Percentiles rank a stretch among this genome's conserved stretches.
Conservation (phyloP, 2,888 invertebrate genomes). For the Pelosia muscerda region DNA sequence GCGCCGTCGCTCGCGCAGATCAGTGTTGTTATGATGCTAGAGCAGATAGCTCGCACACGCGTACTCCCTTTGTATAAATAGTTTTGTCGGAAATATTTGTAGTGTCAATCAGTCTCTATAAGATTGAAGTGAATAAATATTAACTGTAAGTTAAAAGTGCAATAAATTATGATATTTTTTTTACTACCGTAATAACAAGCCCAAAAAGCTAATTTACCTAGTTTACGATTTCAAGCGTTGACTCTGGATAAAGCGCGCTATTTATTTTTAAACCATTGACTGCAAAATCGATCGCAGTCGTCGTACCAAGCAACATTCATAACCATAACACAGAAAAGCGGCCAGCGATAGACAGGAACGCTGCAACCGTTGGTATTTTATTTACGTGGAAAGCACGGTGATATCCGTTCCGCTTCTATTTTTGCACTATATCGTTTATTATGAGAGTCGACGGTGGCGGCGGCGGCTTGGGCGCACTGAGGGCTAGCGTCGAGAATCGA, state of each 20-base stretch:
- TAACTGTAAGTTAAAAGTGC: conserved; percentile 36
- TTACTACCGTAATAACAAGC: conserved; percentile 16
- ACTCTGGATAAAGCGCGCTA: conserved; percentile 53
- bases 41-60: conserved; percentile 63
- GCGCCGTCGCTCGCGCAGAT: conserved; percentile 81
- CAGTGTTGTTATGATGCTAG: conserved; percentile 74
- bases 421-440: conserved; percentile 83
- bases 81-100: conserved; percentile 27
- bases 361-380: conserved; percentile 78
- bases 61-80: conserved; percentile 22
- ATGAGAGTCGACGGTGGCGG: conserved; percentile 66
- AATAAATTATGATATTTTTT: conserved; percentile 21
- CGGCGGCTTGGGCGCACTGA: conserved; percentile 63
- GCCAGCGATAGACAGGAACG: conserved; percentile 70
- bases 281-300: conserved; percentile 68
- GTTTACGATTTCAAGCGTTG: conserved; percentile 58
- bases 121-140: conserved; percentile 12
- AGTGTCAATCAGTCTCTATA: conserved; percentile 13
- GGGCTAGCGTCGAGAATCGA: conserved; percentile 61
- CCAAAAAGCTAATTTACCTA: conserved; percentile 54
- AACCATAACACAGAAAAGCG: conserved; percentile 75
- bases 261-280: conserved; percentile 74
- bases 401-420: conserved; percentile 81
- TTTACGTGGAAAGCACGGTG: conserved; percentile 76
- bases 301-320: conserved; percentile 67